phyloP scores from a whole-genome alignment of 2,113 vertebrate species.

The Candoia aspera region DNA sequence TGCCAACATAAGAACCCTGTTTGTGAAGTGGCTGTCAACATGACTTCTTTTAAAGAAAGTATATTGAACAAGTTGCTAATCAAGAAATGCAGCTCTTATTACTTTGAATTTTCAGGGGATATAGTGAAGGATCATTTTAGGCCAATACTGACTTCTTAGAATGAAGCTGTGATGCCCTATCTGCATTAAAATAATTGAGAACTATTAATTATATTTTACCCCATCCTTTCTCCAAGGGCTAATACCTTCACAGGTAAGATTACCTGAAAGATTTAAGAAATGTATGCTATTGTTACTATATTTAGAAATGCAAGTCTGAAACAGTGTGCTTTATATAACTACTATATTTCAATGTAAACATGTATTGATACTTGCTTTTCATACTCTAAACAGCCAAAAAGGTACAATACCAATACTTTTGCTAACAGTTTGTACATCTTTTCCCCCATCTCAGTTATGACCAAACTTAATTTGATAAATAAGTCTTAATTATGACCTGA shows the following conservation, averaged over 20 bases:
- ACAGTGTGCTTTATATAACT: not conserved
- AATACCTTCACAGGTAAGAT: not conserved
- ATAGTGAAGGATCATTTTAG: conserved; percentile 37
- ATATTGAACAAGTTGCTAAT: conserved; percentile 48
- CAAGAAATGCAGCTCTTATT: conserved; percentile 21
- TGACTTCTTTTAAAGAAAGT: not conserved
- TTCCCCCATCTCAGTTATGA: not conserved
- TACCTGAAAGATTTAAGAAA: not conserved
- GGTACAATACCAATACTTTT: not conserved
- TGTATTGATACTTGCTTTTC: conserved; percentile 19
- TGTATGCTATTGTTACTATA: not conserved
- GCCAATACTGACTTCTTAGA: conserved; percentile 57
- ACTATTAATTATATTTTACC: not conserved
- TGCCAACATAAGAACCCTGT: conserved; percentile 27
- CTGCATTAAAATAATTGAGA: conserved; percentile 27
- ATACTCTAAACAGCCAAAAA: not conserved
- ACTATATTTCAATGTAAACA: conserved; percentile 2
- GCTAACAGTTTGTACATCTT: not conserved
- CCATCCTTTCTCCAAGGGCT: not conserved
- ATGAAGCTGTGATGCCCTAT: conserved; percentile 22
- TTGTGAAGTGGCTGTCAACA: conserved; percentile 22
- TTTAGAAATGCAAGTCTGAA: not conserved
- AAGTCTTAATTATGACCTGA: not conserved
- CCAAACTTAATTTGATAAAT: not conserved
- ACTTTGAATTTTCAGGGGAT: conserved; percentile 27